These are phyloP conservation scores for Lasiurus cinereus DNA, from an alignment of 2,113 vertebrate genomes.

Conservation along the genomic window DNA sequence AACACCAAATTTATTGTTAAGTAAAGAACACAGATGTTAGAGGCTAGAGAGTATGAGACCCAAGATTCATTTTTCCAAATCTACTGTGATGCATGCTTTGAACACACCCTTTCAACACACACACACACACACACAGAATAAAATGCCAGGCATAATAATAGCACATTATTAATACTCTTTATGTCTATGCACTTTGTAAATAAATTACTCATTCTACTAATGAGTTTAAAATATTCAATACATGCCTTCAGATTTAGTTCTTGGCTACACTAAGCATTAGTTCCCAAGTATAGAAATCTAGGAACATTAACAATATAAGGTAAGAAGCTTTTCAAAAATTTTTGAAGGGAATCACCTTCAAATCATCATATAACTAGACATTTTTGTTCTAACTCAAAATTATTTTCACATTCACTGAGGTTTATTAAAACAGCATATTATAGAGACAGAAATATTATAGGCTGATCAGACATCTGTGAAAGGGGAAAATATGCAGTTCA, in stretches of 20 bases:
- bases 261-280: background rate
- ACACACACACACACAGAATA: background rate
- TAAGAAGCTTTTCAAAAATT: background rate
- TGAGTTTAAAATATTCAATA: background rate
- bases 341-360: slow-evolving; percentile 28
- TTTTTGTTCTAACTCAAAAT: slow-evolving; percentile 25
- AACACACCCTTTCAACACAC: background rate
- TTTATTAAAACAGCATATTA: slow-evolving; percentile 72
- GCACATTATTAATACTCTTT: background rate
- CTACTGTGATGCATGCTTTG: background rate
- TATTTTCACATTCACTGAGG: slow-evolving; percentile 28
- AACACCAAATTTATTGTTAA: background rate
- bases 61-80: slow-evolving; percentile 14
- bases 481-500: slow-evolving; percentile 84
- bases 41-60: background rate
- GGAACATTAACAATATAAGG: background rate
- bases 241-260: background rate
- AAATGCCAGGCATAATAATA: slow-evolving; percentile 11
- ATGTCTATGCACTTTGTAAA: background rate
- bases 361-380: background rate
- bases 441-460: slow-evolving; percentile 72
- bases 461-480: slow-evolving; percentile 74
- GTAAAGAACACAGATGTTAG: background rate
- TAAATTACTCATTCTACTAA: background rate
- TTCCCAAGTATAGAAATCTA: background rate